Percentiles rank a stretch among this genome's conserved stretches.
These are phyloP conservation scores for Lithobates pipiens DNA, from an alignment of 2,797 vertebrate genomes.

Conservation along the genomic window DNA sequence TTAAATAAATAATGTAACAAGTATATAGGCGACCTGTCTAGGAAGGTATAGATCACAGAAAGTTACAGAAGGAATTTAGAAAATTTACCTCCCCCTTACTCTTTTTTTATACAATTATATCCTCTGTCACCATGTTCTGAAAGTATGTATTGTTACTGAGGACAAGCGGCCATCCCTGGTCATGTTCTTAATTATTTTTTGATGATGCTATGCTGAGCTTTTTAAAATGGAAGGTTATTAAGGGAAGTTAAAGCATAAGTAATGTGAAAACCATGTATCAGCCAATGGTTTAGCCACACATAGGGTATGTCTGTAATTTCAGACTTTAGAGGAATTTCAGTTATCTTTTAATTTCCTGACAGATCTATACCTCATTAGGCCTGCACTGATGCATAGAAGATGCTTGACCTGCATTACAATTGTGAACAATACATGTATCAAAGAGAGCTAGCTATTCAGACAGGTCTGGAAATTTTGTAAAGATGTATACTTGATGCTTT, in stretches of 20 bases:
- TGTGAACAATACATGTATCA: neutral
- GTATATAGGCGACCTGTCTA: neutral
- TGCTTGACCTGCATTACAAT: neutral
- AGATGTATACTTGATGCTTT: neutral
- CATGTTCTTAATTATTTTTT: neutral
- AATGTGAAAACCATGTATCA: neutral
- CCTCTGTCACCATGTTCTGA: neutral
- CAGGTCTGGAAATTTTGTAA: neutral
- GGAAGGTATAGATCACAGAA: neutral
- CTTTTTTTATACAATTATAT: neutral
- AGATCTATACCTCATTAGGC: neutral
- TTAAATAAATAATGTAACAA: neutral
- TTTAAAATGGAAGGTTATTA: neutral
- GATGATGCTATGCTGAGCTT: neutral
- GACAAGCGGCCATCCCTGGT: neutral
- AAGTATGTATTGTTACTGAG: slow-evolving; percentile 4
- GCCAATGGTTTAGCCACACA: neutral
- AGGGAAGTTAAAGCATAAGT: neutral
- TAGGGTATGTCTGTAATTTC: neutral
- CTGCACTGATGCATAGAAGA: neutral
- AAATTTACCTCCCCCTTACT: neutral
- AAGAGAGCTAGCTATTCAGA: too few relatives aligned
- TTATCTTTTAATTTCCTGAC: neutral
- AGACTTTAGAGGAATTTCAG: slow-evolving; percentile 12
- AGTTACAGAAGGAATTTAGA: neutral